phyloP scores from a whole-genome alignment of 2,113 vertebrate species.

The Thinocorus orbignyianus region DNA sequence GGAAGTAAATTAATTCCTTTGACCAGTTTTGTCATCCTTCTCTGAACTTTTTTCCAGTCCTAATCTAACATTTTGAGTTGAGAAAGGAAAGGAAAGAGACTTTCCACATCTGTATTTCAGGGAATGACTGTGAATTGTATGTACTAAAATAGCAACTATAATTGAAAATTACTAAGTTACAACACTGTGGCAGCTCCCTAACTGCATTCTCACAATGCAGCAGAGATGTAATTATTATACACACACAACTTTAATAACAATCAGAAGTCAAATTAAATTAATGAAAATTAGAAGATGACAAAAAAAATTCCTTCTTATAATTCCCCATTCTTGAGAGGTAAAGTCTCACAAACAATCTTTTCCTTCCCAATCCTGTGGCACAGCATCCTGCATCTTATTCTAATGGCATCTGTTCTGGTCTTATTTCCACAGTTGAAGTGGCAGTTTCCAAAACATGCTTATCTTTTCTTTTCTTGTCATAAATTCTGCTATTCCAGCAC shows the following conservation, averaged over 20 bases:
- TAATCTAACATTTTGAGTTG: not conserved
- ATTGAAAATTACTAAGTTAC: not conserved
- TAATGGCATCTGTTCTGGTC: not conserved
- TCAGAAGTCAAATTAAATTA: not conserved
- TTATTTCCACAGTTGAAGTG: not conserved
- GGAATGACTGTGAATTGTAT: not conserved
- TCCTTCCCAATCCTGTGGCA: not conserved
- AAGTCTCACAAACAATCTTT: fast-evolving
- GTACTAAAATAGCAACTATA: not conserved
- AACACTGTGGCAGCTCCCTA: not conserved
- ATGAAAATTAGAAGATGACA: not conserved
- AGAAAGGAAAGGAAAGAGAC: not conserved
- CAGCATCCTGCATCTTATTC: not conserved
- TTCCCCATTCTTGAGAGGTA: not conserved
- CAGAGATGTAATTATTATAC: not conserved
- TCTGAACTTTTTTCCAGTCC: not conserved
- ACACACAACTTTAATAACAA: not conserved
- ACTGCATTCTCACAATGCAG: not conserved
- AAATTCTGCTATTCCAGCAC: not conserved
- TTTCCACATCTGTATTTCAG: not conserved
- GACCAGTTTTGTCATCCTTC: not conserved
- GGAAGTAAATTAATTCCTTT: not conserved
- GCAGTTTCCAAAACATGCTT: not conserved
- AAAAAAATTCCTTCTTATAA: not conserved
- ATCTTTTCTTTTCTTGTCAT: not conserved